Evolutionary conservation across 2,797 vertebrate species (phyloP).

Genomic region (Notolepis coatsorum): DNA sequence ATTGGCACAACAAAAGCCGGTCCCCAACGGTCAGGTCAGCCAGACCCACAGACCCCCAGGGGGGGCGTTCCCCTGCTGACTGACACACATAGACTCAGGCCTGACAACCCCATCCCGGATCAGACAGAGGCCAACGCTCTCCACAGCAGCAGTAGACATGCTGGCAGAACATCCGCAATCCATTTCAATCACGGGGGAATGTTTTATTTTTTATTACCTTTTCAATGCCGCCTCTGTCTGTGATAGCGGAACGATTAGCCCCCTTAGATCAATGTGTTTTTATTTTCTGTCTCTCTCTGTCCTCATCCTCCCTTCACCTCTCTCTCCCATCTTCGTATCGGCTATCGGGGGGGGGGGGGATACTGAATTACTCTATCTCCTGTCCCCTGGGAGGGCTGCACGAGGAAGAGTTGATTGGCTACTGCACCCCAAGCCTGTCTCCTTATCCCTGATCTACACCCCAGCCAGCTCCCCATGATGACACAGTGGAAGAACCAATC

Average conservation of each 20-base stretch:
- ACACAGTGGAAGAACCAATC: constrained; percentile 43
- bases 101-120: constrained; percentile 7
- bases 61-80: background rate
- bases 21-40: background rate
- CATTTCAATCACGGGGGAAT: constrained; percentile 50
- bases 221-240: constrained; percentile 37
- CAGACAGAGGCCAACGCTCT: background rate
- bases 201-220: constrained; percentile 54
- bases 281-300: constrained; percentile 49
- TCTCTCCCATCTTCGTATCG: constrained; percentile 16
- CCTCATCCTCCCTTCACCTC: background rate
- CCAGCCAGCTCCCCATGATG: constrained; percentile 4
- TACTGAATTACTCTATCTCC: constrained; percentile 57
- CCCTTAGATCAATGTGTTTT: constrained; percentile 58
- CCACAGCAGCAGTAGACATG: background rate
- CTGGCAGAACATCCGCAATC: constrained; percentile 17
- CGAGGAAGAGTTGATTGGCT: constrained; percentile 64
- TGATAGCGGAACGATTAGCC: constrained; percentile 54
- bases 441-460: constrained; percentile 56
- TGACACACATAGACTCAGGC: background rate
- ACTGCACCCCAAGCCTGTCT: constrained; percentile 35
- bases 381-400: constrained; percentile 44
- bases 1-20: constrained; percentile 39
- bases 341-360: background rate
- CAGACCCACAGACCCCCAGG: background rate